Conservation (phyloP, 2,113 vertebrate species). For the Pseudorasbora parva region DNA sequence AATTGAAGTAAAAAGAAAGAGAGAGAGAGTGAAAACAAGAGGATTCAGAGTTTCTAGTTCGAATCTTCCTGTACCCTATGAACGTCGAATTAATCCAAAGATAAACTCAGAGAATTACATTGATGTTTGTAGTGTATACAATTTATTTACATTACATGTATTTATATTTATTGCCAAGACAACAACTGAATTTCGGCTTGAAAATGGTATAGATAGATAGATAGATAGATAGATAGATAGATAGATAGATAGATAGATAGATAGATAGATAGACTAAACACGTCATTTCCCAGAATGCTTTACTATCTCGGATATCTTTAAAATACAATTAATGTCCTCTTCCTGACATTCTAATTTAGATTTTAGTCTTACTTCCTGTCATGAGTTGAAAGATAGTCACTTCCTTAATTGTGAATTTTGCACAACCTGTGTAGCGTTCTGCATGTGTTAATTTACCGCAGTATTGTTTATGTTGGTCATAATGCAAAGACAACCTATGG, state of each 20-base stretch:
- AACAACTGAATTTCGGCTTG: neutral
- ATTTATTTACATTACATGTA: neutral
- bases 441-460: neutral
- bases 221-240: neutral
- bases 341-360: neutral
- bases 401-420: neutral
- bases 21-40: too few species aligned
- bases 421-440: neutral
- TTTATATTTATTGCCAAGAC: neutral
- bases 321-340: neutral
- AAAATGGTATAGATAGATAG: neutral
- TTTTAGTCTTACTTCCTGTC: neutral
- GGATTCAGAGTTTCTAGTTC: neutral
- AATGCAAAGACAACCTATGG: neutral
- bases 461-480: neutral
- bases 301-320: neutral
- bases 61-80: neutral
- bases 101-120: neutral
- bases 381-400: neutral
- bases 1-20: neutral
- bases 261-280: neutral
- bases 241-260: neutral
- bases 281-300: slow-evolving; percentile 1
- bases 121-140: too few species aligned
- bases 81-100: neutral